Conservation (phyloP, 1,140 invertebrate genomes). For the Babylonia areolata region DNA sequence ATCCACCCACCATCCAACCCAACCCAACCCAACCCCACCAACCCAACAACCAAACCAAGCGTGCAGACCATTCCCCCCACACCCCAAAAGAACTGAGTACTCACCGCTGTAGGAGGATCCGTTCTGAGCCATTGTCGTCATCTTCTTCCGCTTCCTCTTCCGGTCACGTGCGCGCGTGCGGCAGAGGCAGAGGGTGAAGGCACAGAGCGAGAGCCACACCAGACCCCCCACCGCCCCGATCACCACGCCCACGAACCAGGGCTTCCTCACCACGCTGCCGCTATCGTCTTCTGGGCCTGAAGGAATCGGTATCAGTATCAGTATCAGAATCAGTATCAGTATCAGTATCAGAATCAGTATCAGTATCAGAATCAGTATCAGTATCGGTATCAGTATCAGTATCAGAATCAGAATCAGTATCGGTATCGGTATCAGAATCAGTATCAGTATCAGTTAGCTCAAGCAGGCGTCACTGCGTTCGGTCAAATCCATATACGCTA, state of each 20-base stretch:
- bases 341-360: too few species aligned
- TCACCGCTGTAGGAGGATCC: not conserved
- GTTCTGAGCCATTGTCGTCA: not conserved
- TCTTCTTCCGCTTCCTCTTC: not conserved
- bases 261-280: not conserved
- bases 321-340: too few species aligned
- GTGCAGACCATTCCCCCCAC: not conserved
- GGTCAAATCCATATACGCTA: too few species aligned
- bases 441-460: too few species aligned
- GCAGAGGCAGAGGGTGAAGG: conserved; percentile 1
- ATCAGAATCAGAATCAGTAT: too few species aligned
- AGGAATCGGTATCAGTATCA: too few species aligned
- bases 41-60: not conserved
- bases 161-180: not conserved
- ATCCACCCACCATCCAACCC: not conserved
- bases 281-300: too few species aligned
- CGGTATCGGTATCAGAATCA: too few species aligned
- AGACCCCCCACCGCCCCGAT: not conserved
- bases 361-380: too few species aligned
- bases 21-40: not conserved
- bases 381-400: too few species aligned
- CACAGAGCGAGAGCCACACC: not conserved
- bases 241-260: not conserved
- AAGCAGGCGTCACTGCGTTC: too few species aligned
- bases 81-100: not conserved